Base-by-base conservation (phyloP, 1,140 invertebrate species). In the Leptinotarsa lineolata region DNA sequence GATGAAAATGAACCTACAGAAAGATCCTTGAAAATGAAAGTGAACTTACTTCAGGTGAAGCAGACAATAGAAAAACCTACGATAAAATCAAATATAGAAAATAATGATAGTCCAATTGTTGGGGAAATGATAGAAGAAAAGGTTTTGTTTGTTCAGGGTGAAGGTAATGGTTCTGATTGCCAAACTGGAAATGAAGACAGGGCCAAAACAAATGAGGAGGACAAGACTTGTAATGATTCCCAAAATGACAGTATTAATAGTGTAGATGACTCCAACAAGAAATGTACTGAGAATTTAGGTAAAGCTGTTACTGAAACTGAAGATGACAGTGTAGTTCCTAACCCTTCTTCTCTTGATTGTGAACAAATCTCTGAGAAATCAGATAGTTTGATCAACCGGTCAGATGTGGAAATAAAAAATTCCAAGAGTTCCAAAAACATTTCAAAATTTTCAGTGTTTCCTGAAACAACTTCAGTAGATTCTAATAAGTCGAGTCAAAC, bases 61-160 rank as follows among this genome's bases (percentile, higher is more conserved):
- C 91, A 93, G 79, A 88, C 88, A 72, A 90, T 16, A 16, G 48
- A 54, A n/a, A 18, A 54, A 54, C 48, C 48, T 54, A 15, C n/a
- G 6, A 86, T 92, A 0, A 89, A 93, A 81, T 87, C 94, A 78
- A 88, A 87, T 72, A 87, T 86, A 59, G 93, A 93, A n/a, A 85
- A 81, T 22, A 90, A 91, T n/a, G 81, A 79, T 60, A 72, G 74
- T 71, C 74, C 74, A 24, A 77, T 83, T 30, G 74, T 80, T 74
- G 88, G 90, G 39, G 92, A 93, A 81, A 89, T 88, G 73, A 90
- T 94, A 65, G 90, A 90, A 82, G 93, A 94, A 84, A 92, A 94
- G 82, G 86, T 92, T 0, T 88, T 93, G 86, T 88, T 88, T 81
- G 87, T 94, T 81, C 88, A 86, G 77, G 93, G 93, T 2, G 89